Base-by-base conservation (phyloP, 1,140 invertebrate genomes). In the Drosophila orosa region DNA sequence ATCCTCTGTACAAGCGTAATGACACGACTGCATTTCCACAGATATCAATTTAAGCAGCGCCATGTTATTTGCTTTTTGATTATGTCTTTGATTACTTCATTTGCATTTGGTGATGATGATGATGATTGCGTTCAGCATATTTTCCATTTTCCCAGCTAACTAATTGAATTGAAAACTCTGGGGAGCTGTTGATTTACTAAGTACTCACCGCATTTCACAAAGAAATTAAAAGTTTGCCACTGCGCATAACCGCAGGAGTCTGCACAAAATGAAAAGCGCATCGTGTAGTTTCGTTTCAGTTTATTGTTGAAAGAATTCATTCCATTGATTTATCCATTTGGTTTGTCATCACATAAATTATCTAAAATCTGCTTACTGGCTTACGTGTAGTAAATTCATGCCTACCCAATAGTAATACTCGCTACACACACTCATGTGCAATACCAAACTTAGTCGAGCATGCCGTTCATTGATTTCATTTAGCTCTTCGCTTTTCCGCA, bases 361-460 rank as follows among this genome's bases (percentile, higher is more conserved):
- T 84, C 81, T 84, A 84, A 84, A 84, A 84, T 77, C 73, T 77
- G 55, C 67, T 80, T 80, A 85, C 44, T 57, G 66, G 59, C 80
- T 83, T 83, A 83, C 55, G 71, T 78, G 48, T 84, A 84, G 81
- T 84, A 84, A 84, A 84, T 84, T 84, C 80, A 80, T 84, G 76
- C 60, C 80, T 84, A 84, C 80, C 78, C 61, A 68, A 68, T 65
- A 59, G 62, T 78, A 75, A 56, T 56, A 71, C 66, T 71, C 66
- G 42, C 65, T 44, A 65, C 61, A 63, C 61, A 42, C 19, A 66
- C 44, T 48, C 33, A 62, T 74, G 56, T 48, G 68, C 56, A 74
- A 74, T 45, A 62, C 37, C 22, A 73, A 73, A 73, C 29, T 72
- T 74, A 74, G 67, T 58, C 67, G 67, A 39, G 68, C 67, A 47